Evolutionary conservation across 2,888 invertebrate genomes (phyloP).

Genomic region (Cyclophora albipunctata): DNA sequence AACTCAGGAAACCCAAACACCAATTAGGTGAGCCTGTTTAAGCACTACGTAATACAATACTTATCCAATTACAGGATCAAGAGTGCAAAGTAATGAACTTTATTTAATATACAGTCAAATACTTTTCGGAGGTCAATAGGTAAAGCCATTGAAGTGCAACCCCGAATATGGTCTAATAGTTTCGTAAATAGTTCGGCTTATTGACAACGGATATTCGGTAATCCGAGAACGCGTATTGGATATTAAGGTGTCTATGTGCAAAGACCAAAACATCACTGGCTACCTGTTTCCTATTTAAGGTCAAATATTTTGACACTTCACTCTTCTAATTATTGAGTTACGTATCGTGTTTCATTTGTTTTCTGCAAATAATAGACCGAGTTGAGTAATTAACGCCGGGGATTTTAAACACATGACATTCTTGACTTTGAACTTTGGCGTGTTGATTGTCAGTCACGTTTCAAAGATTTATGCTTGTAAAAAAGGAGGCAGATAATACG

Average conservation of each 20-base stretch:
- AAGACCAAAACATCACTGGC: slow-evolving; percentile 32
- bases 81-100: slow-evolving; percentile 65
- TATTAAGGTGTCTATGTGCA: slow-evolving; percentile 46
- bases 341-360: neutral
- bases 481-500: no score
- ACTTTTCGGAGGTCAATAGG: slow-evolving; percentile 60
- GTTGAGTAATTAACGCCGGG: no score
- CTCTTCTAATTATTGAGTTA: neutral
- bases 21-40: slow-evolving; percentile 23
- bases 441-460: no score
- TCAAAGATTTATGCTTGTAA: no score
- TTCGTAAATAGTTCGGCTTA: slow-evolving; percentile 54
- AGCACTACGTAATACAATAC: slow-evolving; percentile 35
- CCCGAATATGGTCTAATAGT: slow-evolving; percentile 66
- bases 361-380: no score
- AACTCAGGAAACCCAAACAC: slow-evolving; percentile 2
- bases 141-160: slow-evolving; percentile 68
- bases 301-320: slow-evolving; percentile 1
- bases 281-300: slow-evolving; percentile 16
- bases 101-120: slow-evolving; percentile 53
- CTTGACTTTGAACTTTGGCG: no score
- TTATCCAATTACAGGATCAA: slow-evolving; percentile 62
- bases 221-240: slow-evolving; percentile 53
- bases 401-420: no score
- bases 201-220: slow-evolving; percentile 58